Evolutionary conservation across 2,113 vertebrate species (phyloP).

Genomic region (Ammospiza caudacuta): DNA sequence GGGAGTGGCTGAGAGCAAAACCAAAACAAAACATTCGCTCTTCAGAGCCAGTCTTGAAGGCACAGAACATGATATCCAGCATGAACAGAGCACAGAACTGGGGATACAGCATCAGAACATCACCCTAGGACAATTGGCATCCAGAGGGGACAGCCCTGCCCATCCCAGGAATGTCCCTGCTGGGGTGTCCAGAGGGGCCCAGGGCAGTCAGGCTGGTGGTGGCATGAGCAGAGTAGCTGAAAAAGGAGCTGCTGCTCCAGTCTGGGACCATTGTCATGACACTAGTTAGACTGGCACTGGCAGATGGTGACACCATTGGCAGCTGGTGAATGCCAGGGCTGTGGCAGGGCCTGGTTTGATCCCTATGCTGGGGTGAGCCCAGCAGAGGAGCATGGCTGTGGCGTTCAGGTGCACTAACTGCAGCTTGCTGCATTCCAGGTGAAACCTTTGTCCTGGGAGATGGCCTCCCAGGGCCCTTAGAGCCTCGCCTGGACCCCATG

Average conservation of each 20-base stretch:
- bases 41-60: too few relatives aligned
- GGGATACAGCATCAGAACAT: too few relatives aligned
- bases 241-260: background rate
- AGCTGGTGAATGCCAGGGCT: background rate
- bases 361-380: background rate
- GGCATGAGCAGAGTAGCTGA: background rate
- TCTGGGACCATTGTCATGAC: fast-evolving
- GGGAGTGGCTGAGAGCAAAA: too few relatives aligned
- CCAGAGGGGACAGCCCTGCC: background rate
- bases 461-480: conserved; percentile 72
- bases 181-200: too few relatives aligned
- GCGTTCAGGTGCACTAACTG: conserved; percentile 30
- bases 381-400: background rate
- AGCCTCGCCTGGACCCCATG: conserved; percentile 81
- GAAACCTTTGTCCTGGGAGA: conserved; percentile 85
- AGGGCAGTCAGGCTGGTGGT: background rate
- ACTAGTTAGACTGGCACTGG: background rate
- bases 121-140: background rate
- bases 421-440: conserved; percentile 74
- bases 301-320: background rate
- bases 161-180: too few relatives aligned
- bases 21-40: too few relatives aligned
- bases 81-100: too few relatives aligned
- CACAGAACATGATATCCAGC: too few relatives aligned
- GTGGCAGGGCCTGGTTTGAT: background rate